Conservation (phyloP, 2,888 invertebrate species). For the Melanophora roralis region DNA sequence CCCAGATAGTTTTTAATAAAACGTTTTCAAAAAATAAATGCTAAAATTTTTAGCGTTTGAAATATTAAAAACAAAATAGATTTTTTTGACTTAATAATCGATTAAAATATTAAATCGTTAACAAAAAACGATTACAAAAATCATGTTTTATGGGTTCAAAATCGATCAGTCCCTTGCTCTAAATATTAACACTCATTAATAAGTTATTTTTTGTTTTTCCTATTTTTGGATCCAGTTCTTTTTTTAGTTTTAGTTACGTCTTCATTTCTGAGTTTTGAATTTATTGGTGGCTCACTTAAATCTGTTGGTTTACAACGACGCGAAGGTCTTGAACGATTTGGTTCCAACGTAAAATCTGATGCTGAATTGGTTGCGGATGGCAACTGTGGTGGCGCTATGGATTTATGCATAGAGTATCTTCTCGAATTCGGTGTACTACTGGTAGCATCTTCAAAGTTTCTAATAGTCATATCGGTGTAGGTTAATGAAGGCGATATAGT, state of each 20-base stretch:
- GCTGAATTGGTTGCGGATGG: neutral
- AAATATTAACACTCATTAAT: too few species aligned
- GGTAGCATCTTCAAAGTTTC: constrained; percentile 39
- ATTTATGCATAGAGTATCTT: neutral
- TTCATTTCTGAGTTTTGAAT: constrained; percentile 45
- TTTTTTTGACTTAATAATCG: too few species aligned
- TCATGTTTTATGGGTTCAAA: too few species aligned
- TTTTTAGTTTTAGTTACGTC: neutral
- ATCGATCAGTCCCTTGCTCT: too few species aligned
- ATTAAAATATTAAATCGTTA: too few species aligned
- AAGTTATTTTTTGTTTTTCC: constrained; percentile 11
- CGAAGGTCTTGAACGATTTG: constrained; percentile 8
- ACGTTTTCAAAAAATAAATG: too few species aligned
- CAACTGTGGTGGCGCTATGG: neutral
- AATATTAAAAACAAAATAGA: too few species aligned
- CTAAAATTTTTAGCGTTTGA: too few species aligned
- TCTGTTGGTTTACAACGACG: constrained; percentile 55
- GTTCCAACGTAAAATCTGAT: neutral
- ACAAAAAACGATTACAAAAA: too few species aligned
- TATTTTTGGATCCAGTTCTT: neutral
- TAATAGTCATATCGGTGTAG: constrained; percentile 40
- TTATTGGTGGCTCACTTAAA: constrained; percentile 43
- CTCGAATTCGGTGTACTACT: constrained; percentile 57
- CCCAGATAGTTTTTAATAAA: too few species aligned
- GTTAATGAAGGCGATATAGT: neutral